Base-by-base conservation (phyloP, 2,113 vertebrate species). In the Dunckerocampus dactyliophorus region DNA sequence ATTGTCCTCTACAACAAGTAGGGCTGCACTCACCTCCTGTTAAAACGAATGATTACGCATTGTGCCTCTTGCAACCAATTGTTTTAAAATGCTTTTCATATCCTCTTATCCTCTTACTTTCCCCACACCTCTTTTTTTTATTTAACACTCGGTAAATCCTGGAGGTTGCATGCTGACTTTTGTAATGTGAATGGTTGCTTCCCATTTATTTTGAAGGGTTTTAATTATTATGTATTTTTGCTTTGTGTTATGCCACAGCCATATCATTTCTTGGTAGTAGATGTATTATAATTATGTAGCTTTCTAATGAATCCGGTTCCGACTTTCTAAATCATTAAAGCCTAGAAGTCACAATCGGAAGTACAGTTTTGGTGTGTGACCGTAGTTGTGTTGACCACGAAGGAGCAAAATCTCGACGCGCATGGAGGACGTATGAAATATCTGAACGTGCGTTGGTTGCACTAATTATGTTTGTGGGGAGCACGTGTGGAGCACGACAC, bases 1-100 rank as follows among this genome's bases (percentile, higher is more conserved):
- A 92, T 92, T 14, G 89, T 92, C 49, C 89, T 92, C 52, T 92
- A 92, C 73, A 92, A 92, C 81, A 92, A 92, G 91, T 92, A 76
- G 0, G 74, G 62, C 47, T 15, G 0, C 5, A 45, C 47, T 62
- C 54, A 34, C 21, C 51, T 47, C 14, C 14, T 62, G 19, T 50
- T 39, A 63, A 67, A n/a, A n/a, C n/a, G n/a, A n/a, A n/a, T n/a
- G n/a, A 67, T 31, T 54, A 52, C 72, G 39, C n/a, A 34, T n/a
- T 50, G 28, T 2, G 22, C 34, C 28, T 28, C 24, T 5, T 5
- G 24, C 24, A 13, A 52, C 22, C 37, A 13, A 66, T 63, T 65
- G 72, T 46, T 47, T 52, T 34, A 60, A 73, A 65, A 70, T 34
- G 21, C 42, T 71, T 66, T 63, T 57, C 24, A 43, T 55, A 63